phyloP scores from a whole-genome alignment of 2,797 vertebrate species.

The Anisognathus igniventris region DNA sequence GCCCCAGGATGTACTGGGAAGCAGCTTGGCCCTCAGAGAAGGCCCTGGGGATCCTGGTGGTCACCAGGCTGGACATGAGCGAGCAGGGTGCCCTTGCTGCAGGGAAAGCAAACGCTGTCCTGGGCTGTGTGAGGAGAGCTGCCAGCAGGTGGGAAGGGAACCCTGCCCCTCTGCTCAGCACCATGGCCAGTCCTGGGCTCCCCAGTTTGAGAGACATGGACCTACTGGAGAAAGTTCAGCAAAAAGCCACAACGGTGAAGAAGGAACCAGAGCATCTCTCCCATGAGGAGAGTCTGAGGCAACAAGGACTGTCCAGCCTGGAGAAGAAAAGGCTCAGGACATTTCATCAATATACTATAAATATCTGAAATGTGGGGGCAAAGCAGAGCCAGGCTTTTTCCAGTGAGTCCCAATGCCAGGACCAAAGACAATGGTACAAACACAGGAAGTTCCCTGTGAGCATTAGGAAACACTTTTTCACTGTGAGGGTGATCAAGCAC shows the following conservation, averaged over 20 bases:
- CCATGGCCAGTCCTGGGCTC: not conserved
- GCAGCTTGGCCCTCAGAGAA: not conserved
- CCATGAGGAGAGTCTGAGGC: not conserved
- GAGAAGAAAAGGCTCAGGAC: not conserved
- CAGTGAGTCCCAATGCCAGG: not conserved
- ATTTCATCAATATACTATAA: not conserved
- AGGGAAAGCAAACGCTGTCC: not conserved
- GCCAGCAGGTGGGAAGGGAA: not conserved
- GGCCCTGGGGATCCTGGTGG: not conserved
- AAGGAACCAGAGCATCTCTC: not conserved
- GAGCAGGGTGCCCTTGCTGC: not conserved
- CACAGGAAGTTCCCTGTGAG: not conserved
- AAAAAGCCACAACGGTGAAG: not conserved
- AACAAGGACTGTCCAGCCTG: not conserved
- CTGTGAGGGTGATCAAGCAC: not conserved
- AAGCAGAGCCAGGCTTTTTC: not conserved
- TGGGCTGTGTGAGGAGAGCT: not conserved
- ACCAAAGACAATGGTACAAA: not conserved
- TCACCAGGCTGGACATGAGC: not conserved
- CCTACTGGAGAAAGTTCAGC: not conserved
- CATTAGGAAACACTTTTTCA: not conserved
- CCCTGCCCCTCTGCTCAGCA: not conserved
- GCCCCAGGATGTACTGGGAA: not conserved
- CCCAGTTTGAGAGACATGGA: rapidly evolving
- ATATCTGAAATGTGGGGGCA: not conserved